Evolutionary conservation across 2,888 invertebrate species (phyloP).

Genomic region (Odontothrips loti): DNA sequence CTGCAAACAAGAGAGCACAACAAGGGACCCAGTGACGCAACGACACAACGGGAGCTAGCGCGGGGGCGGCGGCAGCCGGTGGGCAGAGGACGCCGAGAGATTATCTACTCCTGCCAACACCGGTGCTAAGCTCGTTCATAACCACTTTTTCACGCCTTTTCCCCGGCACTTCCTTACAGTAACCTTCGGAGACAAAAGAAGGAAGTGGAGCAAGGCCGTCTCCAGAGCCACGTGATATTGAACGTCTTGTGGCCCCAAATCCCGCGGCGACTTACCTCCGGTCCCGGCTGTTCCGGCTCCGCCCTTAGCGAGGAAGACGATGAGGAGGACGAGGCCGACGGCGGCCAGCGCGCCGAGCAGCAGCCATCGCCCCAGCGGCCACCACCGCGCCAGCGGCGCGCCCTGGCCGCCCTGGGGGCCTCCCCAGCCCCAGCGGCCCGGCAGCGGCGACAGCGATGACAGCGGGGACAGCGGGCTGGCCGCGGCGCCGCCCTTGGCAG

Average conservation of each 20-base stretch:
- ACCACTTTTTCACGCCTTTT: too few species aligned
- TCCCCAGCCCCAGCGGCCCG: not conserved
- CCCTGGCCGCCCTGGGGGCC: not conserved
- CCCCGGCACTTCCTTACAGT: not conserved
- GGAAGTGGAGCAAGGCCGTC: too few species aligned
- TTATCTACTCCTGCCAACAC: too few species aligned
- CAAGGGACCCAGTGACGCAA: too few species aligned
- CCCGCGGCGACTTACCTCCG: not conserved
- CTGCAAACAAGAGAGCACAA: too few species aligned
- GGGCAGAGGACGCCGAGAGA: too few species aligned
- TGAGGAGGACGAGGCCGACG: not conserved
- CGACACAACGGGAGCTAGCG: too few species aligned
- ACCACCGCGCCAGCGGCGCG: not conserved
- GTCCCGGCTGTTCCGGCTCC: not conserved
- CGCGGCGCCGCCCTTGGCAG: not conserved
- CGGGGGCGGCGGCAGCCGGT: too few species aligned
- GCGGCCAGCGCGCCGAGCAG: not conserved
- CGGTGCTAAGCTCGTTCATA: too few species aligned
- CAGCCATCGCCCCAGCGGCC: not conserved
- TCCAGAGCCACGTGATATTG: not conserved
- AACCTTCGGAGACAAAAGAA: too few species aligned
- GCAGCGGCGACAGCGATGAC: not conserved
- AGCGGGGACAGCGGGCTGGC: not conserved
- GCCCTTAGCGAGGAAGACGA: slow-evolving; percentile 15
- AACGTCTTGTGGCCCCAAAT: too few species aligned